These are phyloP conservation scores for Myrmecophaga tridactyla DNA, from an alignment of 2,113 vertebrate genomes.

Conservation along the genomic window DNA sequence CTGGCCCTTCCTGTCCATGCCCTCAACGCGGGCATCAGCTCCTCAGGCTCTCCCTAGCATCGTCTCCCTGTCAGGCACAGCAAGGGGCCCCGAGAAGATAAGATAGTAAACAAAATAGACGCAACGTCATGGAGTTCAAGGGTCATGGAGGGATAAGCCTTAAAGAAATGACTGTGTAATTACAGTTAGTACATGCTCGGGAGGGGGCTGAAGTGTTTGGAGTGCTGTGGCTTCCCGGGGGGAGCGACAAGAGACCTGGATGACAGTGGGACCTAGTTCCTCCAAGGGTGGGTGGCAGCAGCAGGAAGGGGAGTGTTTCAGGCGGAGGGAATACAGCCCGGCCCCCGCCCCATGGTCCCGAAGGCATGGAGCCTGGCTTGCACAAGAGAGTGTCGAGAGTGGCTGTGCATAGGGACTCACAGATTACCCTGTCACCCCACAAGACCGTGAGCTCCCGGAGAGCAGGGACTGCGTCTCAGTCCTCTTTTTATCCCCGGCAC, in stretches of 20 bases:
- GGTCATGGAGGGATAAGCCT: not conserved
- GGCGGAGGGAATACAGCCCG: not conserved
- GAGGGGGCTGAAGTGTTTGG: too few species aligned
- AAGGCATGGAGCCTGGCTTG: not conserved
- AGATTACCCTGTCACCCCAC: not conserved
- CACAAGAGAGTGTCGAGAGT: not conserved
- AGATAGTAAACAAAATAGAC: not conserved
- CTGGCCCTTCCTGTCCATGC: not conserved
- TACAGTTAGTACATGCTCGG: not conserved
- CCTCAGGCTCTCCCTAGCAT: not conserved
- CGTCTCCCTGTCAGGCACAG: not conserved
- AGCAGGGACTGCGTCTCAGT: not conserved
- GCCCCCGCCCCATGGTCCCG: fast-evolving
- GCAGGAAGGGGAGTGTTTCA: not conserved
- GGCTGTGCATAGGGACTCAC: not conserved
- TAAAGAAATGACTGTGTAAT: fast-evolving
- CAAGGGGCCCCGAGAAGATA: not conserved
- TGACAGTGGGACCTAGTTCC: not conserved
- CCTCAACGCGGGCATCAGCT: not conserved
- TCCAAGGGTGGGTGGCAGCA: not conserved
- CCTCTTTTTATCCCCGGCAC: not conserved
- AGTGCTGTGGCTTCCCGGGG: not conserved
- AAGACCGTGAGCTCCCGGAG: not conserved
- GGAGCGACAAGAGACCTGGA: not conserved
- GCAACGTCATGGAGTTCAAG: not conserved